Evolutionary conservation across 1,140 invertebrate genomes (phyloP), one percentile per base, ranked within the genome.

Genomic region (Megalopta genalis): DNA sequence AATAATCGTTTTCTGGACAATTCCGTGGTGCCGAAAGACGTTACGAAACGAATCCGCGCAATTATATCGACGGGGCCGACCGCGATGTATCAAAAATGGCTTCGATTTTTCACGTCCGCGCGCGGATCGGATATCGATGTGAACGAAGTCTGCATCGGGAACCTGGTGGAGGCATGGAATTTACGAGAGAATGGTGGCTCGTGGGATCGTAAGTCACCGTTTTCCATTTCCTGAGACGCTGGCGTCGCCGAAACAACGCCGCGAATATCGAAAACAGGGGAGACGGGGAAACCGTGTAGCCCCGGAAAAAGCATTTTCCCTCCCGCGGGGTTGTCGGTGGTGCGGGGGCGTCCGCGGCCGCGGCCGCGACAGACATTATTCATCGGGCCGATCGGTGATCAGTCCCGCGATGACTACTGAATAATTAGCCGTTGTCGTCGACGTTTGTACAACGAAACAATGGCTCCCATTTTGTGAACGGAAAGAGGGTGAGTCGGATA

Each of bases 381-480:
- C 37, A 23, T 68, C 54, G 49, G 32, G 1, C n/a, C 18, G 18
- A 57, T 21, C 8, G 21, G 46, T 52, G 23, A 71, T 63, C 37
- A 63, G 12, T 46, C 42, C 16, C 18, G 42, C 25, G 60, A 65
- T 46, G n/a, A 39, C 23, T 57, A n/a, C 46, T 25, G 69, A 74
- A 79, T 79, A 79, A 79, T 73, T 66, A 74, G 70, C 72, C 62
- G 12, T 18, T 64, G 60, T 42, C 68, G 32, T 21, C 0, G 49
- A 72, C 46, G 32, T 72, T 72, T 72, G 42, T 32, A 54, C 57
- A 52, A 52, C 37, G 25, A 60, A 46, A 79, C 69, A 79, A 79
- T 79, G 32, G 52, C n/a, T 64, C 54, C 52, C 52, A n/a, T 65
- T 39, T 37, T 37, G 23, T 2, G 27, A 49, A 39, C 42, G 49